Percentiles rank a stretch among this genome's conserved stretches.
Evolutionary conservation across 2,888 invertebrate species (phyloP).

Genomic region (Xanthostigma xanthostigma): DNA sequence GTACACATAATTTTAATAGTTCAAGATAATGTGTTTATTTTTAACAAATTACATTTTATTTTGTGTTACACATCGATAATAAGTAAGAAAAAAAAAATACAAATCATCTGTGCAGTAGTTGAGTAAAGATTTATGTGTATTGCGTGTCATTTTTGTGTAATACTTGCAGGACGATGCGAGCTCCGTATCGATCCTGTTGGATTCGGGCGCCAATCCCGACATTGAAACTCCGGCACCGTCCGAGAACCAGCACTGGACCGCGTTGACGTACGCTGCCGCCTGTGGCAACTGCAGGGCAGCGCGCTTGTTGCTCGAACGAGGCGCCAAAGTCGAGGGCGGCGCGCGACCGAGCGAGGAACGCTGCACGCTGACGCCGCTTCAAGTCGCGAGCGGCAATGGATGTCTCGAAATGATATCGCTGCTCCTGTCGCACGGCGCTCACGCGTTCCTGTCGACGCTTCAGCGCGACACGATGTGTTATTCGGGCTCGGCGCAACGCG

Average conservation of each 20-base stretch:
- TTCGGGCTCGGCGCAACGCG: constrained; percentile 71
- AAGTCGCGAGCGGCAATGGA: constrained; percentile 68
- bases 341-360: constrained; percentile 70
- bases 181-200: constrained; percentile 27
- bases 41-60: too few relatives aligned
- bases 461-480: constrained; percentile 74
- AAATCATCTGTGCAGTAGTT: too few relatives aligned
- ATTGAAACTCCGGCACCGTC: constrained; percentile 59
- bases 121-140: too few relatives aligned
- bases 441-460: constrained; percentile 74
- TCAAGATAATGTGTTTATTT: too few relatives aligned
- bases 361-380: constrained; percentile 64
- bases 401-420: constrained; percentile 66
- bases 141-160: too few relatives aligned
- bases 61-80: too few relatives aligned
- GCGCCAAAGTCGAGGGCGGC: constrained; percentile 76
- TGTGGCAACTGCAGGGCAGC: constrained; percentile 36
- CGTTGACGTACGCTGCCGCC: constrained; percentile 67
- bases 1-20: too few relatives aligned
- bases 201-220: constrained; percentile 71
- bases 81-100: too few relatives aligned
- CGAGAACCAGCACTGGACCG: constrained; percentile 74
- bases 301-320: constrained; percentile 56
- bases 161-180: too few relatives aligned
- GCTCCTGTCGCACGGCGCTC: constrained; percentile 69